These are phyloP conservation scores for Acromyrmex heyeri DNA, from an alignment of 1,140 invertebrate genomes.

Conservation along the genomic window DNA sequence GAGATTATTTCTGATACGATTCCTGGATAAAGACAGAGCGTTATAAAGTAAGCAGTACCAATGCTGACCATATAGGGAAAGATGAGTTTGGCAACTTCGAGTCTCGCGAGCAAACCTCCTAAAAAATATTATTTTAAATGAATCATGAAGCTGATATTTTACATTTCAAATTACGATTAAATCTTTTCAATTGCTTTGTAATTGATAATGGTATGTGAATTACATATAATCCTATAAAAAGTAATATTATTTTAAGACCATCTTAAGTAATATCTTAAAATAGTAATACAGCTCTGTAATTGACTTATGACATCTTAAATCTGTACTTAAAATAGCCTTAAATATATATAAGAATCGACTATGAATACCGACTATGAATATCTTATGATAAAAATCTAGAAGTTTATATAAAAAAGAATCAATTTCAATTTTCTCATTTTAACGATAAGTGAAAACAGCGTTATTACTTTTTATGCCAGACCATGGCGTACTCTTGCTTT, in stretches of 20 bases:
- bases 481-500: constrained; percentile 86
- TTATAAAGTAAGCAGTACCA: constrained; percentile 94
- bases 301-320: no score
- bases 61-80: constrained; percentile 97
- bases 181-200: not conserved
- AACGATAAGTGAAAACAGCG: not conserved
- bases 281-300: no score
- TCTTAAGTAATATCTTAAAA: no score
- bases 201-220: not conserved
- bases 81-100: constrained; percentile 92
- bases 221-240: no score
- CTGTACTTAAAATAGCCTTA: not conserved
- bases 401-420: not conserved
- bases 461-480: constrained; percentile 89
- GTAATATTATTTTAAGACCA: no score
- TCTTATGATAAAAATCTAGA: not conserved
- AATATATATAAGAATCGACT: not conserved
- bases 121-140: constrained; percentile 51
- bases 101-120: constrained; percentile 90
- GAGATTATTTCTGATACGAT: constrained; percentile 95
- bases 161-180: not conserved
- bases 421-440: not conserved
- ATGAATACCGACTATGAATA: no score
- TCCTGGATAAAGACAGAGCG: constrained; percentile 95
- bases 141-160: not conserved